A percentile compares a stretch with the other conserved stretches of the same genome.
These are phyloP conservation scores for Sinocyclocheilus anshuiensis DNA, from an alignment of 2,113 vertebrate species.

Conservation along the genomic window DNA sequence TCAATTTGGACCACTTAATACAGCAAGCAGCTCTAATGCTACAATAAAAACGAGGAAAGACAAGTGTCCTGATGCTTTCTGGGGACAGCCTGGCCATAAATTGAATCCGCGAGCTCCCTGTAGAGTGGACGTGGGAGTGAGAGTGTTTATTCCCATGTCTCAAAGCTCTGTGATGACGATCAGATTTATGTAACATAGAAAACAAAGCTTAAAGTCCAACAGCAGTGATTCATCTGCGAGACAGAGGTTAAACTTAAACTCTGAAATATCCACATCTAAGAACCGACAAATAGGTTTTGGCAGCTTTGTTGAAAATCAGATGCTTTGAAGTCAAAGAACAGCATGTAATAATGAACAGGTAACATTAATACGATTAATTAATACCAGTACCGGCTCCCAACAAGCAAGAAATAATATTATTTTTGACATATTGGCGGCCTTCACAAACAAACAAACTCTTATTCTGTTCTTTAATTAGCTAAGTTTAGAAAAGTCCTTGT, in stretches of 20 bases:
- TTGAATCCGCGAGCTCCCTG: conserved; percentile 9
- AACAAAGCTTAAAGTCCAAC: conserved; percentile 33
- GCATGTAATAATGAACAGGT: not conserved
- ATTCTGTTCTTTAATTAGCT: not conserved
- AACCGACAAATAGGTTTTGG: not conserved
- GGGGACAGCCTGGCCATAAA: conserved; percentile 80
- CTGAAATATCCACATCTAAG: conserved; percentile 25
- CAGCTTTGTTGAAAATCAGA: not conserved
- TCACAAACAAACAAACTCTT: not conserved
- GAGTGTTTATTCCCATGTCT: conserved; percentile 35
- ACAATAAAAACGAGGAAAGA: not conserved
- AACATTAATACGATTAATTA: too few relatives aligned
- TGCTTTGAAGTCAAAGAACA: not conserved
- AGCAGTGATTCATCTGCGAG: conserved; percentile 9
- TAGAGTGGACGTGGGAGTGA: not conserved
- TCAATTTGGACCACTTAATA: not conserved
- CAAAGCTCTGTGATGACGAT: not conserved
- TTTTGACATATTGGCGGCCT: not conserved
- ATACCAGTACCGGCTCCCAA: not conserved
- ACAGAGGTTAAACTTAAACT: conserved; percentile 41
- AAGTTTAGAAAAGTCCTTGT: not conserved
- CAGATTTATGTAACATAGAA: conserved; percentile 40
- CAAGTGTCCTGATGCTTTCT: conserved; percentile 63
- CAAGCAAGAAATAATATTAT: not conserved
- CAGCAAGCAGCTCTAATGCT: not conserved